Evolutionary conservation across 2,888 invertebrate species (phyloP), one percentile per base, ranked within the genome.

Genomic region (Pollenia griseotomentosa): DNA sequence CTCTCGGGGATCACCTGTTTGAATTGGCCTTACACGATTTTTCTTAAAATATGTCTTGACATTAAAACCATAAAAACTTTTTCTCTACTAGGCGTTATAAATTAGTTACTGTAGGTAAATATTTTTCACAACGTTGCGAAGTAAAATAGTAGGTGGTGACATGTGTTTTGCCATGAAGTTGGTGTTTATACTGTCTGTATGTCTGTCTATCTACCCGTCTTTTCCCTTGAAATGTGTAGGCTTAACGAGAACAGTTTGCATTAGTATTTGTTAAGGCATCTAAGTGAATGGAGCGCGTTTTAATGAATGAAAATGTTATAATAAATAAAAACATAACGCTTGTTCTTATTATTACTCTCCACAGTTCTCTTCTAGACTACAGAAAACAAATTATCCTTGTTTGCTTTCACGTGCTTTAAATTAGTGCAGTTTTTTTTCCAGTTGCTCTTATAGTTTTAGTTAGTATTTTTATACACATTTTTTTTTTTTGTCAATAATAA

Each of bases 401-500:
- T 81, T 55, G 65, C 46, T 71, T 79, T 77, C 85, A 85, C 85
- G 85, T 85, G 85, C 75, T 81, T 48, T 2, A 81, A 85, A 77
- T 85, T 70, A 77, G 75, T 71, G 70, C 55, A 55, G 10, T 6
- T 33, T 81, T 65, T 63, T 33, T 71, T 14, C 11, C 14, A 2
- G 10, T 8, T 57, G 14, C 42, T 23, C 63, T 19, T n/a, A 51
- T 59, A 10, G 2, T 53, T 53, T 42, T 9, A 23, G 7, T 1
- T 1, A n/a, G 12, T 33, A 16, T 61, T 16, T 61, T 40, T 11
- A 33, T 33, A 33, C 2, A 33, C 1, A 4, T 11, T 9, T 74
- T 8, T 70, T n/a, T 65, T 19, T 9, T 55, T 59, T 23, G 23
- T 23, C 23, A 68, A 33, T 4, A 71, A 53, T 53, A 53, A 51